Evolutionary conservation across 2,797 vertebrate species (phyloP), one percentile per base, ranked within the genome.

Genomic region (Alectoris magna): DNA sequence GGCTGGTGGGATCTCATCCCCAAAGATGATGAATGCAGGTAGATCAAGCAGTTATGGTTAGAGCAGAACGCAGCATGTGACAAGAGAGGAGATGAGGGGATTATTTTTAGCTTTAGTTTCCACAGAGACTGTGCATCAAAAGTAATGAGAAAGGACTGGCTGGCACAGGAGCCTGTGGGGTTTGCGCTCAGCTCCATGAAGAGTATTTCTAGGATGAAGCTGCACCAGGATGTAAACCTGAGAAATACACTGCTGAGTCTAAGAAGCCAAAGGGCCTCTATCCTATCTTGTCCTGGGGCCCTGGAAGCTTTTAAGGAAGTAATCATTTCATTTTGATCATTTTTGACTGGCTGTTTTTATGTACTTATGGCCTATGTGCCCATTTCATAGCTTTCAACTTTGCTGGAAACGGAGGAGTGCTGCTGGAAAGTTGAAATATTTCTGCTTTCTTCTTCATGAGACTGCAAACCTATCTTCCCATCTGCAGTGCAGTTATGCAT

Each of bases 31-130:
- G 1, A 62, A 41, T 31, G n/a, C 49, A 74, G 69, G 82, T 81
- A 88, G 27, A 78, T 60, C 15, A 80, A 81, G 39, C 56, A 75
- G 17, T 79, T 81, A 67, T 0, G 0, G 51, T 43, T 81, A 66
- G 34, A 91, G 88, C 78, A 85, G 76, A 93, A 92, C 75, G 59
- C 7, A 49, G 18, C 36, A 26, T 60, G 63, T 90, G 68, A 56
- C 51, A 84, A 59, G 67, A 58, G 31, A 95, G 27, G 59, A 95
- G 87, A 96, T 78, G 48, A 91, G 24, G 29, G 11, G 80, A 86
- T 90, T 95, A 95, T 96, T 96, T 94, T 96, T 95, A 95, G 82
- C 87, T 91, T 72, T 72, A 92, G 92, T 96, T 96, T 94, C 94
- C 94, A 93, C 94, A 94, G 96, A 95, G 92, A 94, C 92, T 81